Conservation (phyloP, 2,113 vertebrate genomes). For the Oriolus oriolus region DNA sequence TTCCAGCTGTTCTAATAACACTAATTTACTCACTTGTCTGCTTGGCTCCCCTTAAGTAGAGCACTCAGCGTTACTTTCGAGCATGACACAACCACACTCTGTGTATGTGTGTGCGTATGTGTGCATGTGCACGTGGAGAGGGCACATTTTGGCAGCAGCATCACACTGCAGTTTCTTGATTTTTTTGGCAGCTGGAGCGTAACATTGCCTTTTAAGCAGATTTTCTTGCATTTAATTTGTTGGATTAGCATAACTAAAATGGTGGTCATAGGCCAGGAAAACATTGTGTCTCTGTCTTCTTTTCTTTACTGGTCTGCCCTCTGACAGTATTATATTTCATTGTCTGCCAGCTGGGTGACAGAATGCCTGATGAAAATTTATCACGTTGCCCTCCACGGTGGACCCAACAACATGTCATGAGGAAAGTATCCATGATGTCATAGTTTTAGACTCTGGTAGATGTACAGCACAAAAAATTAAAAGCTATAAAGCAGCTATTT, state of each 20-base stretch:
- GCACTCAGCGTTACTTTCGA: neutral
- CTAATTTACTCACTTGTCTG: neutral
- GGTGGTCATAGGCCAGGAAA: neutral
- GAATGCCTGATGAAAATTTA: neutral
- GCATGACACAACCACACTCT: fast-evolving
- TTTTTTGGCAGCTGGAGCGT: neutral
- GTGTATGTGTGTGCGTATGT: neutral
- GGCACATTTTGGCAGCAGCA: neutral
- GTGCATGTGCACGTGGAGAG: neutral
- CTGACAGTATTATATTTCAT: neutral
- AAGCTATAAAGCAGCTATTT: neutral
- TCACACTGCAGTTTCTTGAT: neutral
- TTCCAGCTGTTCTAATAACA: neutral
- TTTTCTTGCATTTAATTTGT: neutral
- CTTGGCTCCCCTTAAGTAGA: neutral
- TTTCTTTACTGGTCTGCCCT: neutral
- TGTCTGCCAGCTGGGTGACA: neutral
- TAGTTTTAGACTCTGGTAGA: neutral
- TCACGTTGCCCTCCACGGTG: neutral
- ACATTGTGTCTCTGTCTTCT: neutral
- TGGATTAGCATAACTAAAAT: neutral
- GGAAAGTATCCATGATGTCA: neutral
- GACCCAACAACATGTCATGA: neutral
- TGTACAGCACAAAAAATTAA: neutral
- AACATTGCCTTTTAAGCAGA: neutral